Evolutionary conservation across 2,797 vertebrate species (phyloP), one percentile per base, ranked within the genome.

Genomic region (Bucorvus abyssinicus): DNA sequence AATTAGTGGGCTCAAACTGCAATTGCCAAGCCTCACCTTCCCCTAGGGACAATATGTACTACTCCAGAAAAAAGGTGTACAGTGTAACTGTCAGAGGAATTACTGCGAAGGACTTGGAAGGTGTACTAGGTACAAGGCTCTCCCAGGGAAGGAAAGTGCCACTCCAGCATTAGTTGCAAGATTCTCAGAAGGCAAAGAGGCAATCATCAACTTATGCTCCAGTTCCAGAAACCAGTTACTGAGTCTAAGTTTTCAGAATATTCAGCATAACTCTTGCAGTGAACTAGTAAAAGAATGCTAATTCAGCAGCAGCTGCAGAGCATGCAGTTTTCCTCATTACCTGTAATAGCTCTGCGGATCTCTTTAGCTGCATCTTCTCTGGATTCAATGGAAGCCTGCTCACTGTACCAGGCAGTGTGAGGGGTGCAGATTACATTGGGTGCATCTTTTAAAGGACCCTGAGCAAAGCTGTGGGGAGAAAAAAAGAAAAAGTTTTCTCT

Each of bases 331-430:
- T 76, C 47, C 52, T 80, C 30, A 21, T 95, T 96, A 99, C 98
- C 98, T 93, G 98, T 98, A 94, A 99, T 99, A 93, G 98, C 98
- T 60, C 98, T 98, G 74, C 98, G 98, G 68, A 99, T 98, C 97
- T 99, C 98, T 96, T 98, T 98, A 95, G 98, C 98, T 75, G 98
- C 98, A 27, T 99, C 98, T 94, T 99, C 98, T 34, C 98, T 98
- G 93, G 98, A 98, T 95, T 99, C 98, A 91, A 99, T 98, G 32
- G 98, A 98, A 68, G 98, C 98, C 97, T 99, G 98, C 96, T 99
- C 98, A 73, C 98, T 99, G 97, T 99, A 99, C 98, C 98, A 99
- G 77, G 98, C 98, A 89, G 98, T 98, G 96, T 99, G 98, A 55
- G 98, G 98, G 92, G 98, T 99, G 97, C 98, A 99, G 97, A 99